A percentile compares a stretch with the other conserved stretches of the same genome.
Evolutionary conservation across 2,113 vertebrate species (phyloP).

Genomic region (Ceuthmochares aereus): DNA sequence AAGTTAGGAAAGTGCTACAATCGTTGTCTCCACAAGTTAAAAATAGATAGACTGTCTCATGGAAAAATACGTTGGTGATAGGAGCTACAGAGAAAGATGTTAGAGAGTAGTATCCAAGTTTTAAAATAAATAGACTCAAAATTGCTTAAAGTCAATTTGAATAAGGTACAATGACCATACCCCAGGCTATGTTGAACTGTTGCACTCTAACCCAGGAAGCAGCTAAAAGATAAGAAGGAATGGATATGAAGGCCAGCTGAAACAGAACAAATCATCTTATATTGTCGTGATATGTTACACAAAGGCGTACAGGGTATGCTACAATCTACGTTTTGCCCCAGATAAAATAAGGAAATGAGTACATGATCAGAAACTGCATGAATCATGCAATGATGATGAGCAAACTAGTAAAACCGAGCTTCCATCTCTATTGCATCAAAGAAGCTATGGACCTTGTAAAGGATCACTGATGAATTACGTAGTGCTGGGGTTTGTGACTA

Average conservation of each 20-base stretch:
- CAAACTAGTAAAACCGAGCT: background rate
- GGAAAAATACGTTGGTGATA: background rate
- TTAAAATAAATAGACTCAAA: background rate
- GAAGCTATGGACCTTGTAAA: background rate
- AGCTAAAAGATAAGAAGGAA: background rate
- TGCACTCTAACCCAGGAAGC: background rate
- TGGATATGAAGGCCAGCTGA: background rate
- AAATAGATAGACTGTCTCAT: background rate
- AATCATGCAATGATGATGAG: background rate
- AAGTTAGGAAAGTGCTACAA: background rate
- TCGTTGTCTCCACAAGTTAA: background rate
- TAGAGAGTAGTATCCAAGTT: background rate
- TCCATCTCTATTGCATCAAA: background rate
- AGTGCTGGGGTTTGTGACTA: background rate
- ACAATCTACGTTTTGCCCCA: background rate
- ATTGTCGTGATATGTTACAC: fast-evolving
- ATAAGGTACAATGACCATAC: background rate
- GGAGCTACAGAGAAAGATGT: background rate
- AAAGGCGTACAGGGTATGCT: background rate
- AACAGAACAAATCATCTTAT: background rate
- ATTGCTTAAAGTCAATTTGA: background rate
- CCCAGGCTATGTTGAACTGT: background rate
- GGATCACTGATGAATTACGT: background rate
- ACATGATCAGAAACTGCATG: background rate
- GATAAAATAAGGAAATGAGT: background rate